Conservation (phyloP, 2,797 vertebrate genomes). For the Silurus lanzhouensis region DNA sequence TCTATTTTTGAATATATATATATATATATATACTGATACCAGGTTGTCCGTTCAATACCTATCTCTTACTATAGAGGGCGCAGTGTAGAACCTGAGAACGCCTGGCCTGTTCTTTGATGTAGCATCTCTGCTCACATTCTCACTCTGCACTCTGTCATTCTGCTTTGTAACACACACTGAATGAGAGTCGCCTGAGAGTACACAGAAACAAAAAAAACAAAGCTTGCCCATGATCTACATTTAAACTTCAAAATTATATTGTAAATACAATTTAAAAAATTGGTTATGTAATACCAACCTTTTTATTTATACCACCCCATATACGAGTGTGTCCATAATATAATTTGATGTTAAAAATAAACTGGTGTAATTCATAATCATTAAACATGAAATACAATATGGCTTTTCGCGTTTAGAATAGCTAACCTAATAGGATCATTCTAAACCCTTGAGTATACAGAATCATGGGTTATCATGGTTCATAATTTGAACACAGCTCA, state of each 20-base stretch:
- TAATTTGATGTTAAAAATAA: neutral
- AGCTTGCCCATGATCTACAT: neutral
- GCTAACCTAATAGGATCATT: no score
- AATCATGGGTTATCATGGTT: no score
- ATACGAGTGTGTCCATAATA: neutral
- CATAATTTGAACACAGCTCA: no score
- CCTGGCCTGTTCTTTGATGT: neutral
- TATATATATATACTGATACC: neutral
- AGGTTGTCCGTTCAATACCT: neutral
- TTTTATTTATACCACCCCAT: neutral
- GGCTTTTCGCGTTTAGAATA: no score
- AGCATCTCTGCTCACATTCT: neutral
- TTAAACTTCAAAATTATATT: neutral
- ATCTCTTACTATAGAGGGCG: neutral
- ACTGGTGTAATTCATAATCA: neutral
- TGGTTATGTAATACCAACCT: neutral
- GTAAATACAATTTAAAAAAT: neutral
- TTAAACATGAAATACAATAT: neutral
- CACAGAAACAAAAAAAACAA: neutral
- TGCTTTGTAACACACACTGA: slow-evolving; percentile 1
- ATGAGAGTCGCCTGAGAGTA: neutral
- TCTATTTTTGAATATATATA: no score
- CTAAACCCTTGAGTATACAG: no score
- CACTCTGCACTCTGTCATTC: neutral
- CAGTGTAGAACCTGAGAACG: neutral